phyloP scores from a whole-genome alignment of 2,797 vertebrate genomes.

The Thamnophis elegans region DNA sequence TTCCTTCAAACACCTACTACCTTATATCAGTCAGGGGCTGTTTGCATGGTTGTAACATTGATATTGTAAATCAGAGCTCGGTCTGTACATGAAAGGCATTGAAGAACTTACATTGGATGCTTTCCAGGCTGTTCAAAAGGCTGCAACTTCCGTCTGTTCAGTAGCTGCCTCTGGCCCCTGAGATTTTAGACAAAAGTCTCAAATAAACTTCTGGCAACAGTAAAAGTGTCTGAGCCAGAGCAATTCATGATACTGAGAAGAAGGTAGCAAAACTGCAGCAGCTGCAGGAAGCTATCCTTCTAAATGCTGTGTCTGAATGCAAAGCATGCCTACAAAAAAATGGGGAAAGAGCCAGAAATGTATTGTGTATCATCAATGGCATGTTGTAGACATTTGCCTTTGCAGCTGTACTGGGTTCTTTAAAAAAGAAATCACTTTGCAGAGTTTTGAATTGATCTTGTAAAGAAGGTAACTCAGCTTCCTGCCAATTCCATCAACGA shows the following conservation, averaged over 20 bases:
- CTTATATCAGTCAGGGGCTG: background rate
- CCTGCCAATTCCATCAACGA: background rate
- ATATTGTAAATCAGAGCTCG: background rate
- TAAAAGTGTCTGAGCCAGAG: conserved; percentile 29
- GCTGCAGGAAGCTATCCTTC: conserved; percentile 31
- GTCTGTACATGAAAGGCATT: background rate
- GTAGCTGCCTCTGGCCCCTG: background rate
- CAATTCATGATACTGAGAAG: conserved; percentile 19
- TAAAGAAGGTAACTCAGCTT: background rate
- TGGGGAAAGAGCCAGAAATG: background rate
- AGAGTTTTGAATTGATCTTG: conserved; percentile 1
- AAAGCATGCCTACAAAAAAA: background rate
- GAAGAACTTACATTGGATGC: background rate
- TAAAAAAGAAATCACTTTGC: background rate
- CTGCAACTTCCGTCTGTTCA: background rate
- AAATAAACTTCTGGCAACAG: conserved; percentile 17
- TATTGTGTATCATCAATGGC: conserved; percentile 13
- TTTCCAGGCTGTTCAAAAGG: conserved; percentile 5
- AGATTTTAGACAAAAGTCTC: conserved; percentile 1
- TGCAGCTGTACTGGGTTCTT: conserved; percentile 12
- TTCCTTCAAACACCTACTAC: background rate
- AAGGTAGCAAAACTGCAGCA: conserved; percentile 21
- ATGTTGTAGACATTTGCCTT: background rate
- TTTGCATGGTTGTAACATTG: background rate
- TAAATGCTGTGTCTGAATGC: conserved; percentile 10